These are phyloP conservation scores for Yponomeuta evonymella DNA, from an alignment of 2,888 invertebrate genomes.

Conservation along the genomic window DNA sequence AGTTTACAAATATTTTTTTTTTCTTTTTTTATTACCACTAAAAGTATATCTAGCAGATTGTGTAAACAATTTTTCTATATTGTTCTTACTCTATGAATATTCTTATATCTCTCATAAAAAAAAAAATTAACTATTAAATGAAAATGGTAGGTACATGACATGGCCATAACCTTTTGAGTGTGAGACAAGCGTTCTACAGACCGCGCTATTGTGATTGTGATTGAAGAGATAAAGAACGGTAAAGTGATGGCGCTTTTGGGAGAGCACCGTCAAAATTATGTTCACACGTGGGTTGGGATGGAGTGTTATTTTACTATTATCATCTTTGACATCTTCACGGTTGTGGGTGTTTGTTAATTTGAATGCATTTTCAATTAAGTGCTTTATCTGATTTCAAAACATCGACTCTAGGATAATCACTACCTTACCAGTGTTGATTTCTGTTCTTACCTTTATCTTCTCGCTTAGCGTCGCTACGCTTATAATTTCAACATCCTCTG, in stretches of 20 bases:
- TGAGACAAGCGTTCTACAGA: too few species aligned
- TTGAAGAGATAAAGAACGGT: too few species aligned
- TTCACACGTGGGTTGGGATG: constrained; percentile 2
- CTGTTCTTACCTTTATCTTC: not conserved
- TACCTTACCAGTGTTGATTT: not conserved
- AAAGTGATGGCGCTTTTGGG: not conserved
- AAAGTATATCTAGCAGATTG: too few species aligned
- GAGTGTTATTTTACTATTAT: constrained; percentile 3
- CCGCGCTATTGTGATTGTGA: too few species aligned
- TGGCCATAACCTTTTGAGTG: too few species aligned
- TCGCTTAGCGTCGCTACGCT: not conserved
- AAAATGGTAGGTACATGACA: too few species aligned
- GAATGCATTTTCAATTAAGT: not conserved
- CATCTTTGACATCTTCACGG: not conserved
- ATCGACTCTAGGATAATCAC: not conserved
- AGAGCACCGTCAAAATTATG: not conserved
- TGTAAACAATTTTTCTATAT: too few species aligned
- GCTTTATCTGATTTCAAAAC: not conserved
- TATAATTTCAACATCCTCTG: not conserved
- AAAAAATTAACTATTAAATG: too few species aligned
- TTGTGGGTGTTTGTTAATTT: not conserved
- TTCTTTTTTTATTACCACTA: too few species aligned
- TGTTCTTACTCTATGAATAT: too few species aligned
- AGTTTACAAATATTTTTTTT: too few species aligned
- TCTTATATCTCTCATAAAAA: too few species aligned